Evolutionary conservation across 1,140 invertebrate genomes (phyloP).

Genomic region (Neodiprion lecontei): DNA sequence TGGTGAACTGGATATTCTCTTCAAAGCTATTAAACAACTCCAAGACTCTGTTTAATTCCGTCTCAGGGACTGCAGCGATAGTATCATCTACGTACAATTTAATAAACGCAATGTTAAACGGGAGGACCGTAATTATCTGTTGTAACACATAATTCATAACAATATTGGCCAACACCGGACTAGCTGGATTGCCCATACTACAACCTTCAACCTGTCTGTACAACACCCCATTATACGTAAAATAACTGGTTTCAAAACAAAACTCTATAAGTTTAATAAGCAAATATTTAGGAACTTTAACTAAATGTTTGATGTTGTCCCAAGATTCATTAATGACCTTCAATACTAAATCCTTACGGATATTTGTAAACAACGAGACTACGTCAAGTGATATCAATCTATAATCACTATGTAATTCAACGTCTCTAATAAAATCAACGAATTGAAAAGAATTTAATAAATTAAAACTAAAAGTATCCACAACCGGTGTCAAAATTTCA

Average conservation of each 20-base stretch:
- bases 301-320: not conserved
- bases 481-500: no score
- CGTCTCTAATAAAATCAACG: not conserved
- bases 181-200: conserved; percentile 13
- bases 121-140: no score
- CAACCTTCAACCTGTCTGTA: not conserved
- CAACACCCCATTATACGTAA: not conserved
- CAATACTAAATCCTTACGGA: not conserved
- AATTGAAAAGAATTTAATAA: no score
- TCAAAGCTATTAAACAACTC: no score
- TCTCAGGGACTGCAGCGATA: no score
- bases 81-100: no score
- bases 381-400: conserved; percentile 7
- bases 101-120: no score
- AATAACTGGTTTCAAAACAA: conserved; percentile 13
- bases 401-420: not conserved
- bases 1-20: no score
- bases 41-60: no score
- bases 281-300: not conserved
- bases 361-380: conserved; percentile 16
- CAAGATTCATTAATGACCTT: not conserved
- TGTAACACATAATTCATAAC: conserved; percentile 7
- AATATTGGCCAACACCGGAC: conserved; percentile 2
- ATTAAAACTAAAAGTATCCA: no score
- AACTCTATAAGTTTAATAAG: conserved; percentile 2